Base-by-base conservation (phyloP, 2,888 invertebrate species). In the Ecdyonurus torrentis region DNA sequence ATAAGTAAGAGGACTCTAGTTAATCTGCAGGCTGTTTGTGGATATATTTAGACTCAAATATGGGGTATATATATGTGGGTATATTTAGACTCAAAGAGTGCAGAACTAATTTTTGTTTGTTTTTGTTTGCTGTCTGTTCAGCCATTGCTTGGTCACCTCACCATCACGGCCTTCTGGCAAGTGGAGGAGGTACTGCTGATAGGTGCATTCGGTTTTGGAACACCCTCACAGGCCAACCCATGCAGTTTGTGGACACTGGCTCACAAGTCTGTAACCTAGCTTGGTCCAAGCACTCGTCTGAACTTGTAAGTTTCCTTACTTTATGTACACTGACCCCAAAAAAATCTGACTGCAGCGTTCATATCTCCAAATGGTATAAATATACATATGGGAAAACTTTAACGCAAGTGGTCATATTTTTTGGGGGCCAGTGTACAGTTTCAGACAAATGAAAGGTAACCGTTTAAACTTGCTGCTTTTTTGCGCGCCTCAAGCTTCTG, bases 111-210 rank as follows among this genome's bases (percentile, higher is more conserved):
- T 25, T 19, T 19, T 58, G 22, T 19, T 2, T 55, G 25, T n/a
- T 59, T 10, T 24, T 37, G 25, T 10, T 52, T 61, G 52, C 25
- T 22, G 60, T 19, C 60, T 63, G 59, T 52, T 62, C 64, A 74
- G 98, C 98, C 0, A 95, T 98, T 68, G 96, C 98, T 23, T 98
- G 98, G 98, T 97, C 96, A 1, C 97, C 98, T 0, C 97, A 98
- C 78, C 97, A 97, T 76, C 97, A 97, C 76, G 97, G 97, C 0
- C 78, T 98, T 61, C 76, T 98, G 65, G 97, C 97, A 0, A 92
- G 91, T 52, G 98, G 98, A 58, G 98, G 98, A n/a, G 98, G 98
- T n/a, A 98, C 98, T 0, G 98, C 97, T 0, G 98, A 98, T 77
- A 79, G 96, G 24, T 94, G 93, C 74, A 95, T 96, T 66, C 82